Percentiles rank a stretch among this genome's conserved stretches.
Evolutionary conservation across 2,113 vertebrate species (phyloP).

Genomic region (Miniopterus natalensis): DNA sequence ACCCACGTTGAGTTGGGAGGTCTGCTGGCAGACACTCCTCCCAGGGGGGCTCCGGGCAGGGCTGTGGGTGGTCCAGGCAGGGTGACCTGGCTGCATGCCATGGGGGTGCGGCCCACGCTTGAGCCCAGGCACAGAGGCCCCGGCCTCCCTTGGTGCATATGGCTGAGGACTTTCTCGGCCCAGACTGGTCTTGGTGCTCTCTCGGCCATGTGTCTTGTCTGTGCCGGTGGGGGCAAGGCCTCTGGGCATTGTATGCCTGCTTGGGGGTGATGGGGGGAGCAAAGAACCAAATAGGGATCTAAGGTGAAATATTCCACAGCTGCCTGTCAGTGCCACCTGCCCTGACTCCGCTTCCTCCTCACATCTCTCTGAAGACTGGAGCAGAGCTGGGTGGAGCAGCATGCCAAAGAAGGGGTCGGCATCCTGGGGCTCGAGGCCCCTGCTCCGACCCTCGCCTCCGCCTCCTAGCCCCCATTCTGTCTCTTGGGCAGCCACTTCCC

Average conservation of each 20-base stretch:
- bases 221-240: background rate
- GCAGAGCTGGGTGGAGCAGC: background rate
- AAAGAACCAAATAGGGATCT: background rate
- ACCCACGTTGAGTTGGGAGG: background rate
- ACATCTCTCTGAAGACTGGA: background rate
- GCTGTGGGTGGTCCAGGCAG: background rate
- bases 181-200: background rate
- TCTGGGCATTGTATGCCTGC: background rate
- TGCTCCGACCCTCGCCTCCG: background rate
- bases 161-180: background rate
- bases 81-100: background rate
- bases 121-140: background rate
- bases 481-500: background rate
- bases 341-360: background rate
- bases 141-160: too few relatives aligned
- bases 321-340: fast-evolving
- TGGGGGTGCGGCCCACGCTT: background rate
- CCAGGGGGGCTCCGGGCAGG: background rate
- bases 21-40: background rate
- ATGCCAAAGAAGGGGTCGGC: too few relatives aligned
- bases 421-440: background rate
- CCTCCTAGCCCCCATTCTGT: background rate
- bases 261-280: background rate
- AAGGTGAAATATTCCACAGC: background rate
- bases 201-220: background rate